Percentiles rank a stretch among this genome's conserved stretches.
Conservation (phyloP, 2,797 vertebrate species). For the Liasis olivaceus region DNA sequence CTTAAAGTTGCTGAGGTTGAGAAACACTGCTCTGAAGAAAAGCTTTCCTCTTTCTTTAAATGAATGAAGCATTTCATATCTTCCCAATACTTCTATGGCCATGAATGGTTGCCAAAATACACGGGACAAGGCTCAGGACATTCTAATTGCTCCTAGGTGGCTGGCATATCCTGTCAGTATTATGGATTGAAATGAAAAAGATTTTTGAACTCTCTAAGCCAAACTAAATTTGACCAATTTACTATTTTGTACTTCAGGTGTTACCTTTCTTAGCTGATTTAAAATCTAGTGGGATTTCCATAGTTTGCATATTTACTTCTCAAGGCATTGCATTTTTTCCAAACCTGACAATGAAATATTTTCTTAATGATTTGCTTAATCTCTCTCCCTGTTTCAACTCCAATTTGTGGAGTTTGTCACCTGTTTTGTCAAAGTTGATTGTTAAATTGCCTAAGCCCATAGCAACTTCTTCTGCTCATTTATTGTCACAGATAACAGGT, state of each 20-base stretch:
- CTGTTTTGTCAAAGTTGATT: background rate
- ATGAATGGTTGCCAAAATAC: too few relatives aligned
- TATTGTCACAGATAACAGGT: background rate
- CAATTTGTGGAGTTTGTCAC: background rate
- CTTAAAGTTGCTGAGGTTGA: too few relatives aligned
- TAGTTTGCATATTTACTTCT: background rate
- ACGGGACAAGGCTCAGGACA: too few relatives aligned
- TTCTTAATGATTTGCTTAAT: background rate
- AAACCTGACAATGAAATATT: background rate
- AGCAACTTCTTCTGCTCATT: background rate
- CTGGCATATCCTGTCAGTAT: too few relatives aligned
- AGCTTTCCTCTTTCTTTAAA: too few relatives aligned
- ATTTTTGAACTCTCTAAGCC: background rate
- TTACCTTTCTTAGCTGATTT: background rate
- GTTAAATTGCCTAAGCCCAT: background rate
- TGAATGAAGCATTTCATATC: too few relatives aligned
- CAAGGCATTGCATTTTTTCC: background rate
- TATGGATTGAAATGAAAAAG: background rate
- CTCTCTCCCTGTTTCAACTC: background rate
- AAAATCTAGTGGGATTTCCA: background rate
- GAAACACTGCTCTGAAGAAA: too few relatives aligned
- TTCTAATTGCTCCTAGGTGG: too few relatives aligned
- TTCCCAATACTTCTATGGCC: too few relatives aligned
- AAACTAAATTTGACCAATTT: background rate
- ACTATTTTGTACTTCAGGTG: background rate